These are phyloP conservation scores for Eledona agricola DNA, from an alignment of 2,888 invertebrate species.

Conservation along the genomic window DNA sequence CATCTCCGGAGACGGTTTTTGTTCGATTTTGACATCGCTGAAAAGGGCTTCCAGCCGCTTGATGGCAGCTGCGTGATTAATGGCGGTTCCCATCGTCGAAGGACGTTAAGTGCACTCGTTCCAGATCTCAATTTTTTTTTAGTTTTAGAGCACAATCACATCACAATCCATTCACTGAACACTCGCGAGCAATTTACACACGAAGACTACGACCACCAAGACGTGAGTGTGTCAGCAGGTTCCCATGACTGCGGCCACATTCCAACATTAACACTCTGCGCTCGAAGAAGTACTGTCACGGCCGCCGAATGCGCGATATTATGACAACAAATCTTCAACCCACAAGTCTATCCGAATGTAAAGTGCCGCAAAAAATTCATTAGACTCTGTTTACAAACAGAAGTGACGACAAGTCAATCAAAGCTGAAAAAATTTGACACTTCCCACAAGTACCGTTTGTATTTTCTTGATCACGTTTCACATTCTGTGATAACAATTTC, in stretches of 20 bases:
- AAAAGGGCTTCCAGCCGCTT: constrained; percentile 79
- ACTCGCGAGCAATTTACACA: constrained; percentile 24
- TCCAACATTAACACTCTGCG: constrained; percentile 45
- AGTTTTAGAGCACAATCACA: too few species aligned
- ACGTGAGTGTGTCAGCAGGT: constrained; percentile 52
- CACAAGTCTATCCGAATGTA: constrained; percentile 19
- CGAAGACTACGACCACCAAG: constrained; percentile 26
- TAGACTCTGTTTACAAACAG: constrained; percentile 30
- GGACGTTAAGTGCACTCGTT: too few species aligned
- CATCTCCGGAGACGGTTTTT: constrained; percentile 50
- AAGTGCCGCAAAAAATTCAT: constrained; percentile 14
- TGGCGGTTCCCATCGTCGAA: constrained; percentile 63
- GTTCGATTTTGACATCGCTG: constrained; percentile 70
- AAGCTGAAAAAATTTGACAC: too few species aligned
- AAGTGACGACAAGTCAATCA: constrained; percentile 10
- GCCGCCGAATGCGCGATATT: constrained; percentile 41
- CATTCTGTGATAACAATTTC: too few species aligned
- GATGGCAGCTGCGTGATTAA: constrained; percentile 73
- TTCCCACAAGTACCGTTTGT: too few species aligned
- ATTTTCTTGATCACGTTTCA: too few species aligned
- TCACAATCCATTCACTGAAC: constrained; percentile 14
- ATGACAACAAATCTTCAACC: constrained; percentile 29
- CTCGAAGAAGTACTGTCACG: constrained; percentile 46
- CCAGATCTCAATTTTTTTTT: too few species aligned
- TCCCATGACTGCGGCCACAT: constrained; percentile 54